Percentiles rank a stretch among this genome's conserved stretches.
phyloP scores from a whole-genome alignment of 1,140 invertebrate genomes.

The Sycophila sp. region DNA sequence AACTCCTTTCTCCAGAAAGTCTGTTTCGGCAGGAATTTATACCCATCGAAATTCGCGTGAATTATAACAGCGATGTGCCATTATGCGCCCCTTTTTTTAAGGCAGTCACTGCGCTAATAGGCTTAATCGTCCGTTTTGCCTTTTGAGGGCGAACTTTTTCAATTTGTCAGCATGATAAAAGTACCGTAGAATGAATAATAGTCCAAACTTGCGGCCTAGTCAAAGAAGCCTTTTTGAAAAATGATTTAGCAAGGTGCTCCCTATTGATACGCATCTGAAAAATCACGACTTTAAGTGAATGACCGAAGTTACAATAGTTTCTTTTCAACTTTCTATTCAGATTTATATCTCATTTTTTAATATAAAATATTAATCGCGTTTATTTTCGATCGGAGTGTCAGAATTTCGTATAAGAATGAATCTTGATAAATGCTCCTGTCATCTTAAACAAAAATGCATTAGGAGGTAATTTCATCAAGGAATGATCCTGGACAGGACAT shows the following conservation, averaged over 20 bases:
- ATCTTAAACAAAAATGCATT: too few relatives aligned
- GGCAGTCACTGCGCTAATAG: slow-evolving; percentile 17
- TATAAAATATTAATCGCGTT: too few relatives aligned
- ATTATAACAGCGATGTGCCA: slow-evolving; percentile 21
- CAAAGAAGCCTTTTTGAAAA: slow-evolving; percentile 35
- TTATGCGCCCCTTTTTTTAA: not conserved
- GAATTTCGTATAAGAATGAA: too few relatives aligned
- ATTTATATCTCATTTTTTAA: not conserved
- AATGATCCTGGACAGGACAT: too few relatives aligned
- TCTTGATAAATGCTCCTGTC: too few relatives aligned
- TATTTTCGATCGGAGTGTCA: too few relatives aligned
- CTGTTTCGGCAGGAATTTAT: not conserved
- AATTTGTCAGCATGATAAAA: slow-evolving; percentile 35
- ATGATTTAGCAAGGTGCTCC: slow-evolving; percentile 27
- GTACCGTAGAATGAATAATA: slow-evolving; percentile 29
- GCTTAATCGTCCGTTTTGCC: slow-evolving; percentile 34
- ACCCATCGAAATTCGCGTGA: slow-evolving; percentile 2
- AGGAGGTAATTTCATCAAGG: too few relatives aligned
- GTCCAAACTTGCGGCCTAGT: slow-evolving; percentile 20
- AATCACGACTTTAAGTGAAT: slow-evolving; percentile 11
- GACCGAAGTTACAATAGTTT: slow-evolving; percentile 10
- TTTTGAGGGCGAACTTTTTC: slow-evolving; percentile 35
- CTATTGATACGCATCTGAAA: slow-evolving; percentile 12
- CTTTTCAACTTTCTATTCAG: not conserved
- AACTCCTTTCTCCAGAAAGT: not conserved